Evolutionary conservation across 2,888 invertebrate genomes (phyloP).

Genomic region (Lathronympha strigana): DNA sequence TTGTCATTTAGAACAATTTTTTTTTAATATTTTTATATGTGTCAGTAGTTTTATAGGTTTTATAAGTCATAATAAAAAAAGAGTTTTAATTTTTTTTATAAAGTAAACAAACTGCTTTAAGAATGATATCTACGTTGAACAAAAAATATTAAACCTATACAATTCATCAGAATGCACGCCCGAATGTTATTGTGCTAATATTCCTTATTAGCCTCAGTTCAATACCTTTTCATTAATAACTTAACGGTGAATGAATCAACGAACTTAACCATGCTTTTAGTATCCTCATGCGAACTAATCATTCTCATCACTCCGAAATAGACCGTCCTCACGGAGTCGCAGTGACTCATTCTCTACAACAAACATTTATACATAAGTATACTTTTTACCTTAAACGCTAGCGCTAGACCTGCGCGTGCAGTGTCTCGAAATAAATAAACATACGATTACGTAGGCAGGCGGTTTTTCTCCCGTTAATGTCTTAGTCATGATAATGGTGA

Average conservation of each 20-base stretch:
- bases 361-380: slow-evolving; percentile 59
- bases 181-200: slow-evolving; percentile 3
- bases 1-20: too few relatives aligned
- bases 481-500: slow-evolving; percentile 64
- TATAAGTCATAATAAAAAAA: too few relatives aligned
- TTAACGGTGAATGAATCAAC: slow-evolving; percentile 43
- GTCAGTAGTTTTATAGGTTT: too few relatives aligned
- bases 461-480: slow-evolving; percentile 77
- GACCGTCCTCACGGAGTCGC: slow-evolving; percentile 71
- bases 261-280: slow-evolving; percentile 49
- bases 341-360: slow-evolving; percentile 73
- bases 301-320: slow-evolving; percentile 80
- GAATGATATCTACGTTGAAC: not conserved
- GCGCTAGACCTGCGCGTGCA: slow-evolving; percentile 60
- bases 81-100: too few relatives aligned
- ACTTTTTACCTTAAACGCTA: slow-evolving; percentile 67
- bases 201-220: not conserved
- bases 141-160: not conserved
- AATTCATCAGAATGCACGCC: not conserved
- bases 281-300: slow-evolving; percentile 57
- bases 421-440: slow-evolving; percentile 71
- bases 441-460: slow-evolving; percentile 66
- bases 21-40: too few relatives aligned
- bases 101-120: not conserved
- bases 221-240: slow-evolving; percentile 26